A percentile compares a stretch with the other conserved stretches of the same genome.
Conservation (phyloP, 2,888 invertebrate genomes). For the Andrena camellia region DNA sequence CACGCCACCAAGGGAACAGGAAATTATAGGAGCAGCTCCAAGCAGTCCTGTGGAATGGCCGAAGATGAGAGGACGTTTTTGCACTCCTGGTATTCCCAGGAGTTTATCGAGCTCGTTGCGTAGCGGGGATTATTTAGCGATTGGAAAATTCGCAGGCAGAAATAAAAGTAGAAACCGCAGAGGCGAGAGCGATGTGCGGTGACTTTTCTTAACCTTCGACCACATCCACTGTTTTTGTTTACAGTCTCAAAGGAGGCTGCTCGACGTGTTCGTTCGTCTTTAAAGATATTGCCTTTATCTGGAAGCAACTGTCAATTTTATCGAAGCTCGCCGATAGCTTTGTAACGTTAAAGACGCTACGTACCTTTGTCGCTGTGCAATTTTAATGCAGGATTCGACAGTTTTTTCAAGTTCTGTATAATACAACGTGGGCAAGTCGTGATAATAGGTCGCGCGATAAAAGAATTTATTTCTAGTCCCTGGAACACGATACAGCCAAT, state of each 20-base stretch:
- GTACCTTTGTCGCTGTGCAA: background rate
- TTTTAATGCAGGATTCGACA: background rate
- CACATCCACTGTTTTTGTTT: background rate
- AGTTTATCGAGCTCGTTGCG: background rate
- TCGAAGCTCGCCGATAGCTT: background rate
- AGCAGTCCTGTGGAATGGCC: background rate
- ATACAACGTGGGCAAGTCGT: background rate
- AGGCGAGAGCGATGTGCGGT: too few relatives aligned
- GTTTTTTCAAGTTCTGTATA: background rate
- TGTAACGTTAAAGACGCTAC: background rate
- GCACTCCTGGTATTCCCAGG: slow-evolving; percentile 18
- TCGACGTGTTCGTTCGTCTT: background rate
- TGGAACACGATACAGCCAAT: background rate
- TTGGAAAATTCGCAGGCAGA: background rate
- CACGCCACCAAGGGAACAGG: slow-evolving; percentile 12
- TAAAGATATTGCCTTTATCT: background rate
- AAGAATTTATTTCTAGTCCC: background rate
- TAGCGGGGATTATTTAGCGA: slow-evolving; percentile 1
- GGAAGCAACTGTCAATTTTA: background rate
- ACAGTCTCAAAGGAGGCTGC: background rate
- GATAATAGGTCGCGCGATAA: background rate
- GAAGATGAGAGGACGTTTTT: background rate
- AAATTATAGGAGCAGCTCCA: slow-evolving; percentile 2
- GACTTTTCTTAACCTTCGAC: background rate
- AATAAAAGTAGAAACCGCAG: background rate